Base-by-base conservation (phyloP, 2,888 invertebrate genomes). In the Pristionchus arcanus region DNA sequence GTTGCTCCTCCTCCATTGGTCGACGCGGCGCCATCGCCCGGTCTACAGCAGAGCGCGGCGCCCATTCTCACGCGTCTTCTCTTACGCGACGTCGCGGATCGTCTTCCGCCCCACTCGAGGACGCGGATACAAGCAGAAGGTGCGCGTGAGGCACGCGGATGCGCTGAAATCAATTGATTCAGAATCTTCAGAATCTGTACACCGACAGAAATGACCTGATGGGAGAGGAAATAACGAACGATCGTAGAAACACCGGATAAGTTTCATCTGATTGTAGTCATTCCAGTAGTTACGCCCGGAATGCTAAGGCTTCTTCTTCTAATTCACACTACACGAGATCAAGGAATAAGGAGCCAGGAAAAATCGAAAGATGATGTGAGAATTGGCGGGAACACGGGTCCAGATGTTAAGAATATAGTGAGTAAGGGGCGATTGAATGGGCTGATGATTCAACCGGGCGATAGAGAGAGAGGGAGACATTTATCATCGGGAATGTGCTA, bases 41-140 rank as follows among this genome's bases (percentile, higher is more conserved):
- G 49, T n/a, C 28, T 81, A 28, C 68, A 66, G 87, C 87, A 87
- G n/a, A 53, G 55, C 21, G 84, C 84, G 59, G 34, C 59, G 59
- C 55, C 59, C 84, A 84, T 59, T 53, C 5, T 1, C 42, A 11
- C n/a, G 28, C 81, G 81, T 81, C 49, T 49, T 53, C 42, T 19
- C 42, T 71, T 71, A 13, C 49, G 49, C 49, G 81, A 53, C 81
- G 42, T 81, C 74, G n/a, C 37, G 9, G 37, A n/a, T 53, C 53
- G 49, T 21, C 81, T 11, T n/a, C 53, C 81, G 81, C 49, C 15
- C 13, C 42, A 31, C 15, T 42, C 5, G 81, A 49, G 49, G 81
- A 49, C 49, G 81, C 28, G 81, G 81, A 53, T 53, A 28, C 19
- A 42, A 16, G 77, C 77, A 42, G 42, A 42, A 0, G 4, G n/a